Evolutionary conservation across 2,888 invertebrate genomes (phyloP).

Genomic region (Sabatieria punctata): DNA sequence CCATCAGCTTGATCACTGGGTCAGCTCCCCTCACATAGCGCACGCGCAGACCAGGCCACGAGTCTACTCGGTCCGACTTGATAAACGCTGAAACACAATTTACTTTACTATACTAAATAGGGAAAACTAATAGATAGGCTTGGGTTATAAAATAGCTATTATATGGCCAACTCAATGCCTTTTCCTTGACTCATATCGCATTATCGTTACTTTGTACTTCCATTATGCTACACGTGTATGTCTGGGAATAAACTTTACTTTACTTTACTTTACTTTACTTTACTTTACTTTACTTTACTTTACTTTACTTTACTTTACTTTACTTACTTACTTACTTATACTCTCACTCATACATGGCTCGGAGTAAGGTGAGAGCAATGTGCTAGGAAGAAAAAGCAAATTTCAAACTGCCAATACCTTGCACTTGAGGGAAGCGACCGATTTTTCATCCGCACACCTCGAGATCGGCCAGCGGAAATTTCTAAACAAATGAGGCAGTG

Average conservation of each 20-base stretch:
- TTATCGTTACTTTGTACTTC: too few relatives aligned
- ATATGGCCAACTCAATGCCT: too few relatives aligned
- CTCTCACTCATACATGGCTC: neutral
- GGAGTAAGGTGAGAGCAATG: too few relatives aligned
- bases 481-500: constrained; percentile 29
- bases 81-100: constrained; percentile 54
- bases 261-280: too few relatives aligned
- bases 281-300: too few relatives aligned
- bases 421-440: constrained; percentile 88
- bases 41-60: constrained; percentile 73
- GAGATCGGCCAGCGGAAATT: constrained; percentile 69
- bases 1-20: constrained; percentile 72
- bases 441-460: constrained; percentile 96
- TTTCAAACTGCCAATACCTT: constrained; percentile 41
- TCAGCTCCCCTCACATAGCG: constrained; percentile 79
- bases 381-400: too few relatives aligned
- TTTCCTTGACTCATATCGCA: too few relatives aligned
- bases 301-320: too few relatives aligned
- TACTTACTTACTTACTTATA: too few relatives aligned
- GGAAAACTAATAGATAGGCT: neutral
- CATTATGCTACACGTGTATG: too few relatives aligned
- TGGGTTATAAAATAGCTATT: neutral
- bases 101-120: neutral
- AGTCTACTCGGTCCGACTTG: constrained; percentile 67
- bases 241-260: too few relatives aligned